Conservation (phyloP, 2,888 invertebrate species). For the Aspidiotus rigidus region DNA sequence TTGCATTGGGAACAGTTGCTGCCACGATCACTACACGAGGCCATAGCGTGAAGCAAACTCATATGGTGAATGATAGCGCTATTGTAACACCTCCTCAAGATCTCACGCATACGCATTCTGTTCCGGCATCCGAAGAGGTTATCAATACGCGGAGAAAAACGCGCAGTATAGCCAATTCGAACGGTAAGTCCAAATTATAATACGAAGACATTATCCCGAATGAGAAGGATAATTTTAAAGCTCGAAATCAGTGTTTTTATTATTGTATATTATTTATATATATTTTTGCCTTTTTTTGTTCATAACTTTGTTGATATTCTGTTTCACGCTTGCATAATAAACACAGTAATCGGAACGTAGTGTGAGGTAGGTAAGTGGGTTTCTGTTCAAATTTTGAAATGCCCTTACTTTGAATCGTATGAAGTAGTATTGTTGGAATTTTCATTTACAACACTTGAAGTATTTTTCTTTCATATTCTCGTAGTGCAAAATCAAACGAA, state of each 20-base stretch:
- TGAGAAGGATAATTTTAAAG: no score
- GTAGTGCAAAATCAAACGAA: no score
- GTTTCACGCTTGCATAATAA: no score
- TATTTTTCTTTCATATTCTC: no score
- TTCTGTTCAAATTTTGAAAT: no score
- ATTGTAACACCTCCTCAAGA: conserved; percentile 28
- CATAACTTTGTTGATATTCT: no score
- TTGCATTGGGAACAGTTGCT: conserved; percentile 3
- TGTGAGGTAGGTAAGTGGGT: no score
- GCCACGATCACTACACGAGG: conserved; percentile 24
- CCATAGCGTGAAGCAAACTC: conserved; percentile 25
- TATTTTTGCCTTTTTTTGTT: neutral
- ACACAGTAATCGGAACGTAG: no score
- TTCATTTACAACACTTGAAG: no score
- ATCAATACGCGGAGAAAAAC: conserved; percentile 40
- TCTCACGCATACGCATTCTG: conserved; percentile 29
- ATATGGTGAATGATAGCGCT: conserved; percentile 29
- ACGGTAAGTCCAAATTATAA: conserved; percentile 33
- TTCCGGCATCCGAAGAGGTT: conserved; percentile 36
- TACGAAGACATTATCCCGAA: no score
- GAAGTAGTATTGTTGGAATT: no score
- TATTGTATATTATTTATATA: neutral
- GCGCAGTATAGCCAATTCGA: conserved; percentile 39
- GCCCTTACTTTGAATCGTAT: no score
- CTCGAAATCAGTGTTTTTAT: neutral